Base-by-base conservation (phyloP, 2,888 invertebrate species). In the Tenthredo scrophulariae region DNA sequence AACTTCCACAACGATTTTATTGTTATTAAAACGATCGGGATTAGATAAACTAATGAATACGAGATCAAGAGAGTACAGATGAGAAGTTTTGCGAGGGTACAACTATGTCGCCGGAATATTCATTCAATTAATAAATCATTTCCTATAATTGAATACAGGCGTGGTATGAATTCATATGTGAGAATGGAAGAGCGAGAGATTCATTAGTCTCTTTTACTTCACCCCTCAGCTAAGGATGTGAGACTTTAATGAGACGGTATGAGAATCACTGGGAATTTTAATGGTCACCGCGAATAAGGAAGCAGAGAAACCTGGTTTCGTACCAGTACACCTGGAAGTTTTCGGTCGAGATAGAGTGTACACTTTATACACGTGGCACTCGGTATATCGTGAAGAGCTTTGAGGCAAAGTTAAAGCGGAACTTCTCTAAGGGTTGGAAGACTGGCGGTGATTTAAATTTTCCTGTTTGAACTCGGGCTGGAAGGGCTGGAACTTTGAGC, bases 231-330 rank as follows among this genome's bases (percentile, higher is more conserved):
- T 29, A 7, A 3, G 50, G 26, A 29, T 7, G 18, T 77, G 62
- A 79, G n/a, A 40, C 62, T 50, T 50, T 58, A 79, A 79, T 79
- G 79, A 58, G 79, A 37, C 18, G 29, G 18, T 7, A 15, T 79
- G 79, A 79, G 79, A 79, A 79, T 62, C 79, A 58, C 79, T 54
- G 58, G 10, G n/a, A 79, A 26, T 79, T 46, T 79, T 58, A 79
- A 79, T 79, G 79, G 79, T 79, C 79, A 46, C 58, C 62, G 4
- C 15, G 77, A 46, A 13, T 46, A 13, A 62, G 75, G 37, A 50
- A 50, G 75, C 29, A 77, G 29, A 29, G 50, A 9, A 37, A n/a
- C 50, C 33, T 77, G 46, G 46, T 26, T 74, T n/a, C 13, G 33
- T 40, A 74, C 74, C 40, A 26, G 74, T 50, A 40, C 43, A 70